A percentile compares a stretch with the other conserved stretches of the same genome.
These are phyloP conservation scores for Lasioglossum zephyrum DNA, from an alignment of 2,888 invertebrate species.

Conservation along the genomic window DNA sequence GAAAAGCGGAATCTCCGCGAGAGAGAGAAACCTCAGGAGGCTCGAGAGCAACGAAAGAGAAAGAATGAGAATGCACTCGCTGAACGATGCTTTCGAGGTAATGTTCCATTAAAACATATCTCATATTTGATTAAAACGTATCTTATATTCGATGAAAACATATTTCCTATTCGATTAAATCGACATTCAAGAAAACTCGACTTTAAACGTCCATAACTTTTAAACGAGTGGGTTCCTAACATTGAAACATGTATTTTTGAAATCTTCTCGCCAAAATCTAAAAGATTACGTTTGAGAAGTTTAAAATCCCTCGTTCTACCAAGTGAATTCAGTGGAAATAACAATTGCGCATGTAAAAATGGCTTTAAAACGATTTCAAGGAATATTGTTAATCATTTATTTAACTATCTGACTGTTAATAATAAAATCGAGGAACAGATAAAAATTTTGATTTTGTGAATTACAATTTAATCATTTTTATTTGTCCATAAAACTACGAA, in stretches of 20 bases:
- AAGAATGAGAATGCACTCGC: constrained; percentile 95
- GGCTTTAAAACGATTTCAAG: background rate
- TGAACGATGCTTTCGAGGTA: constrained; percentile 96
- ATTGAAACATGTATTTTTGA: too few relatives aligned
- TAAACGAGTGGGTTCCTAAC: too few relatives aligned
- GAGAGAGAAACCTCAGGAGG: constrained; percentile 93
- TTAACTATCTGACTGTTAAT: background rate
- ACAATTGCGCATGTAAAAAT: background rate
- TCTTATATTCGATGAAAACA: constrained; percentile 10
- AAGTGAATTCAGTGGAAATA: too few relatives aligned
- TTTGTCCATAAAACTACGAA: too few relatives aligned
- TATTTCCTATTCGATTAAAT: too few relatives aligned
- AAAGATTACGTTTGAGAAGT: too few relatives aligned
- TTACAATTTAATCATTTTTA: too few relatives aligned
- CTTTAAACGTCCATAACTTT: too few relatives aligned
- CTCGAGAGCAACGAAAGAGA: constrained; percentile 96
- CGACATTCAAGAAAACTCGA: too few relatives aligned
- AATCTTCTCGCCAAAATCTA: too few relatives aligned
- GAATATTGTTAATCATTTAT: background rate
- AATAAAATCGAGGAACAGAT: background rate
- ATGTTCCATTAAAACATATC: constrained; percentile 14
- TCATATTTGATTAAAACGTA: background rate
- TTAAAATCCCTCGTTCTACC: too few relatives aligned
- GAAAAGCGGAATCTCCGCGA: constrained; percentile 91
- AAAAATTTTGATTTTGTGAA: too few relatives aligned